Conservation (phyloP, 30 jellyfish, hydroid and myxozoan species). For the Haliclystus octoradiatus region DNA sequence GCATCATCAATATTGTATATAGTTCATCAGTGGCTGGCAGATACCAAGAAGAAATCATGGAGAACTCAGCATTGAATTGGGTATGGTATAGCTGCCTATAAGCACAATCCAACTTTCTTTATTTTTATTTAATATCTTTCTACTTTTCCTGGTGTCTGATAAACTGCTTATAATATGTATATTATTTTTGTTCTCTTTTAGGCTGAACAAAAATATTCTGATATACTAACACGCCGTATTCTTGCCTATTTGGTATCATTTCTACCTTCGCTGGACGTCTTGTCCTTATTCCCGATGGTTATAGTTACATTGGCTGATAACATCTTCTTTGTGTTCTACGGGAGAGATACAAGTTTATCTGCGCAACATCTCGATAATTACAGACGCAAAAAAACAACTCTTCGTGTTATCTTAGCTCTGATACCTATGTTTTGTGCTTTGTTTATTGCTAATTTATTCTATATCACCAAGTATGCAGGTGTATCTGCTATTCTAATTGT, state of each 20-base stretch:
- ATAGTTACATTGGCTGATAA: constrained; percentile 14
- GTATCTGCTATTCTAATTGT: constrained; percentile 6
- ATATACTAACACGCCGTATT: background rate
- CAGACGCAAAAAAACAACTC: background rate
- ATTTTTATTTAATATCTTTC: no score
- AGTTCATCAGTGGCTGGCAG: constrained; percentile 15
- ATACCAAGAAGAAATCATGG: background rate
- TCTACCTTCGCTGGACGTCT: constrained; percentile 11
- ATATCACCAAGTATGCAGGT: constrained; percentile 16
- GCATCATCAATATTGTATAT: constrained; percentile 2
- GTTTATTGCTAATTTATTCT: constrained; percentile 8
- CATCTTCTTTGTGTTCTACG: background rate
- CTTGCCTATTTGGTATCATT: constrained; percentile 8
- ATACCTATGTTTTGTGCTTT: constrained; percentile 4
- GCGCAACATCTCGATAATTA: background rate
- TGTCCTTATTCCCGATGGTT: constrained; percentile 8
- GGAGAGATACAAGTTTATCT: constrained; percentile 8
- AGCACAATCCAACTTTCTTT: no score
- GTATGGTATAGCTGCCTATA: no score
- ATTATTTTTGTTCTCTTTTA: background rate
- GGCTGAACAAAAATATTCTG: constrained; percentile 12
- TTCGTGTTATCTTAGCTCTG: constrained; percentile 5
- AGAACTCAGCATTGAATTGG: constrained; percentile 15
- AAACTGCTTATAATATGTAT: no score
- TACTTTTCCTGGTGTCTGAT: no score